Conservation (phyloP, 2,888 invertebrate genomes). For the Heliconius hortense region DNA sequence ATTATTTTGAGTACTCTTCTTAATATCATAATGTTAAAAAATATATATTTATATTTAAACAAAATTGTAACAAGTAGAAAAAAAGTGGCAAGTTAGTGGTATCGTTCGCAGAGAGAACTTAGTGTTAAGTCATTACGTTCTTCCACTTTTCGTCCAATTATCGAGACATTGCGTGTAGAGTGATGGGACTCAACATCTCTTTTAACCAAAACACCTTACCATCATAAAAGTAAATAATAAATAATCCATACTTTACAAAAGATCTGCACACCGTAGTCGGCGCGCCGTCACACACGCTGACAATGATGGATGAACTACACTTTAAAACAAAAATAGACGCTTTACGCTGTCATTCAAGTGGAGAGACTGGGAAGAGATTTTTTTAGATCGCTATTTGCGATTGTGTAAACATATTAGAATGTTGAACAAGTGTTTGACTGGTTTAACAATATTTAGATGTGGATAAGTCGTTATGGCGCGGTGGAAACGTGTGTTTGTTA, state of each 20-base stretch:
- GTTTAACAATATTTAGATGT: background rate
- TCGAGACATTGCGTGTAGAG: too few species aligned
- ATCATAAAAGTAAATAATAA: background rate
- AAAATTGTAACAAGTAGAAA: too few species aligned
- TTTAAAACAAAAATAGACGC: slow-evolving; percentile 37
- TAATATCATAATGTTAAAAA: too few species aligned
- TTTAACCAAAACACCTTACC: too few species aligned
- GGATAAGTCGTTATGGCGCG: background rate
- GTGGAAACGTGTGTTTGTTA: background rate
- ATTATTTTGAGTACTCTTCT: too few species aligned
- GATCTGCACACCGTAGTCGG: slow-evolving; percentile 7
- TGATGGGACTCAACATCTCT: too few species aligned
- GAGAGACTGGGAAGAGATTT: slow-evolving; percentile 15
- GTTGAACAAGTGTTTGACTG: slow-evolving; percentile 16
- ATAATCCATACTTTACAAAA: slow-evolving; percentile 12
- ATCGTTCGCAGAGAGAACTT: too few species aligned
- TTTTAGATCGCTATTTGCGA: slow-evolving; percentile 23
- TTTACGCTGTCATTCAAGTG: slow-evolving; percentile 36
- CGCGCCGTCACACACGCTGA: slow-evolving; percentile 30
- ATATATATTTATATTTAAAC: too few species aligned
- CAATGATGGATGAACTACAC: slow-evolving; percentile 31
- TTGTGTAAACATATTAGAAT: slow-evolving; percentile 12
- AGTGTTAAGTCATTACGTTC: too few species aligned
- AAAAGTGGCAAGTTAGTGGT: too few species aligned
- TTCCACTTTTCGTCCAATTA: too few species aligned